Percentiles rank a stretch among this genome's conserved stretches.
phyloP scores from a whole-genome alignment of 2,888 invertebrate genomes.

The Mimachlamys varia region DNA sequence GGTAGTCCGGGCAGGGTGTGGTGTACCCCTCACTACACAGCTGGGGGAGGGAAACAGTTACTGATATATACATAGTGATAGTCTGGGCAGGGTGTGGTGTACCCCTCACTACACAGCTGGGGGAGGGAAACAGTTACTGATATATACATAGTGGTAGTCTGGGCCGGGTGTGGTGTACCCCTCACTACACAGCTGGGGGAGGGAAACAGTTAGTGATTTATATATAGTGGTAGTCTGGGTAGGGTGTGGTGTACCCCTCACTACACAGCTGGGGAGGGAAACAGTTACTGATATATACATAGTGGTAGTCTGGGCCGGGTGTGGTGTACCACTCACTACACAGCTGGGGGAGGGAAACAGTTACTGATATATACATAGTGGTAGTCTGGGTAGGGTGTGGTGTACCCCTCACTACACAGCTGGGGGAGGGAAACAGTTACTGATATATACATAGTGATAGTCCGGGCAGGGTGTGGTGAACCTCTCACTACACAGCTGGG shows the following conservation, averaged over 20 bases:
- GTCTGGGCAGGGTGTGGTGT: slow-evolving; percentile 63
- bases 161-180: slow-evolving; percentile 67
- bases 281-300: neutral
- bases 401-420: slow-evolving; percentile 50
- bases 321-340: slow-evolving; percentile 40
- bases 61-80: slow-evolving; percentile 52
- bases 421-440: slow-evolving; percentile 32
- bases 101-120: slow-evolving; percentile 64
- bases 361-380: neutral
- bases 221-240: slow-evolving; percentile 63
- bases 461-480: slow-evolving; percentile 65
- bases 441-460: slow-evolving; percentile 59
- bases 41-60: slow-evolving; percentile 44
- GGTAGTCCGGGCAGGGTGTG: slow-evolving; percentile 57
- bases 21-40: slow-evolving; percentile 66
- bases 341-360: slow-evolving; percentile 56
- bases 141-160: slow-evolving; percentile 53
- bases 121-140: neutral
- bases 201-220: no score
- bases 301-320: no score
- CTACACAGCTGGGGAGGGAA: slow-evolving; percentile 64
- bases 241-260: slow-evolving; percentile 69
- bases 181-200: slow-evolving; percentile 43
- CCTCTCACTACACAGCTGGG: slow-evolving; percentile 65
- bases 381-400: no score